phyloP scores from a whole-genome alignment of 1,140 invertebrate species.

The Polypedilum vanderplanki region DNA sequence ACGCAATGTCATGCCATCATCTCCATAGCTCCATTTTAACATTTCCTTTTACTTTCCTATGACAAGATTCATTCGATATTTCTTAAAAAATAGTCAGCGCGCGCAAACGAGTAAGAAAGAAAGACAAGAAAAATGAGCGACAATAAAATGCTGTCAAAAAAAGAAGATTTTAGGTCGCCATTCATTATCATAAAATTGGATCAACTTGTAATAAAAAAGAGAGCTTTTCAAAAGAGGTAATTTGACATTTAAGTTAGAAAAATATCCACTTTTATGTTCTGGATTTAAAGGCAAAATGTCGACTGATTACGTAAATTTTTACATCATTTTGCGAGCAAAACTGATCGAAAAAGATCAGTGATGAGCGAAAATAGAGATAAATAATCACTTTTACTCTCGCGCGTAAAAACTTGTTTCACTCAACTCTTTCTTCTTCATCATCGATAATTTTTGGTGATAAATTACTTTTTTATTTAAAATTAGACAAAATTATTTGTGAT shows the following conservation, averaged over 20 bases:
- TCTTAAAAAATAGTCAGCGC: background rate
- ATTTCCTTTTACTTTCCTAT: slow-evolving; percentile 6
- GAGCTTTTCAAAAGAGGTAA: too few species aligned
- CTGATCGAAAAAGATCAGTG: background rate
- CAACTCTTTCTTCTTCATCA: background rate
- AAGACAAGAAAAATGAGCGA: background rate
- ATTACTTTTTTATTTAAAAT: slow-evolving; percentile 14
- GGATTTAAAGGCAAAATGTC: background rate
- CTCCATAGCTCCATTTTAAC: background rate
- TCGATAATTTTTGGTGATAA: slow-evolving; percentile 9
- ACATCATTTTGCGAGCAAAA: too few species aligned
- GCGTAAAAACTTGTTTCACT: background rate
- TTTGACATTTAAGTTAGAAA: background rate
- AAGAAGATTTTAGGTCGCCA: background rate
- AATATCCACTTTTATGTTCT: background rate
- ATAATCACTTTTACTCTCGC: background rate
- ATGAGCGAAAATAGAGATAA: background rate
- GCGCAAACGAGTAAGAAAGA: background rate
- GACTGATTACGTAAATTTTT: background rate
- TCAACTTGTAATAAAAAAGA: background rate
- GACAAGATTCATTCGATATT: background rate
- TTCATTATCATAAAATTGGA: slow-evolving; percentile 9
- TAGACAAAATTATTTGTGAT: background rate
- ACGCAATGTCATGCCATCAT: background rate
- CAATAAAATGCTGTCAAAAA: slow-evolving; percentile 14